Conservation (phyloP, 2,888 invertebrate genomes). For the Rhogogaster chlorosoma region DNA sequence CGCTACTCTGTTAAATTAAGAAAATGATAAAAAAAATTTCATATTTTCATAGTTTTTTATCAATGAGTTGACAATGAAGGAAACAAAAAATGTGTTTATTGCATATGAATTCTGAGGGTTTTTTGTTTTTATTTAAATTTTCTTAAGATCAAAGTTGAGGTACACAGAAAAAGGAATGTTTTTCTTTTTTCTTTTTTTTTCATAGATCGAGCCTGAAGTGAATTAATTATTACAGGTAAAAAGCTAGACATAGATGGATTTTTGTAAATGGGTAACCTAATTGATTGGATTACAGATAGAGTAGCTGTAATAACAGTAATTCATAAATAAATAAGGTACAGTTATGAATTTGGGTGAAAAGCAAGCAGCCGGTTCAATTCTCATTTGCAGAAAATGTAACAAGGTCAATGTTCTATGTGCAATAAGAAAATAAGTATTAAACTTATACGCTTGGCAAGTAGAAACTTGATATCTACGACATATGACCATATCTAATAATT, state of each 20-base stretch:
- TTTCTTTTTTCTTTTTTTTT: neutral
- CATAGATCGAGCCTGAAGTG: neutral
- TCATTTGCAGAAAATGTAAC: slow-evolving; percentile 40
- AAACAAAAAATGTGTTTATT: neutral
- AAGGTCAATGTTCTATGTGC: slow-evolving; percentile 40
- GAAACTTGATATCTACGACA: neutral
- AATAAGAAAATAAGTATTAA: slow-evolving; percentile 13
- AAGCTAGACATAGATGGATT: neutral
- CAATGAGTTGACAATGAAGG: neutral
- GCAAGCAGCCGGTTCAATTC: slow-evolving; percentile 36
- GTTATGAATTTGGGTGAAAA: slow-evolving; percentile 51
- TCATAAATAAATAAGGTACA: slow-evolving; percentile 40
- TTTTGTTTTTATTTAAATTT: no score
- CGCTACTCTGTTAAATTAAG: slow-evolving; percentile 68
- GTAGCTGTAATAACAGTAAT: neutral
- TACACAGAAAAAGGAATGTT: neutral
- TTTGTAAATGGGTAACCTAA: slow-evolving; percentile 26
- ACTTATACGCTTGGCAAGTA: neutral
- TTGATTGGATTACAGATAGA: neutral
- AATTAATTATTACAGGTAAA: neutral
- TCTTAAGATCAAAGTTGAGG: no score
- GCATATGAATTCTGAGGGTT: neutral
- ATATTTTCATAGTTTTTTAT: neutral
- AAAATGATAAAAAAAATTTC: neutral
- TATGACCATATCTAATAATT: slow-evolving; percentile 33